A percentile compares a stretch with the other conserved stretches of the same genome.
Conservation (phyloP, 2,797 vertebrate genomes). For the Acrossocheilus wenchowensis region DNA sequence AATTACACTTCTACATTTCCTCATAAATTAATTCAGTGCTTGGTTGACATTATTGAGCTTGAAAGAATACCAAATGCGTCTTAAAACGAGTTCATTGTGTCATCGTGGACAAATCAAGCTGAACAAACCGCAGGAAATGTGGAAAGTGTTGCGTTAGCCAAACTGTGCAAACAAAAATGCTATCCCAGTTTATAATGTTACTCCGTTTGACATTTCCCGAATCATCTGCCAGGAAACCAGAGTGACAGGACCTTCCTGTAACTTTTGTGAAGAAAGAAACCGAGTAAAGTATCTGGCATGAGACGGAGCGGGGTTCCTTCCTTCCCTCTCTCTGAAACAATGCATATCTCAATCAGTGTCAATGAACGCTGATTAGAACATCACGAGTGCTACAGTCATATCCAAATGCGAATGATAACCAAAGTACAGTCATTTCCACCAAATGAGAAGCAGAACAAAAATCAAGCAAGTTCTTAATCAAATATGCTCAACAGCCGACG, state of each 20-base stretch:
- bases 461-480: conserved; percentile 55
- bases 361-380: conserved; percentile 48
- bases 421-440: conserved; percentile 39
- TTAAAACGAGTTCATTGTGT: conserved; percentile 19
- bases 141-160: conserved; percentile 29
- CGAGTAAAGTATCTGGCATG: background rate
- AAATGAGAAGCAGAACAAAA: conserved; percentile 43
- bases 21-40: conserved; percentile 15
- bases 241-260: conserved; percentile 30
- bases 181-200: conserved; percentile 25
- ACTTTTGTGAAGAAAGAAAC: background rate
- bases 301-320: conserved; percentile 1
- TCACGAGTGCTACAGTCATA: conserved; percentile 48
- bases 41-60: conserved; percentile 37
- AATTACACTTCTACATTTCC: conserved; percentile 41
- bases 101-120: background rate
- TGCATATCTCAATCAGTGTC: conserved; percentile 46
- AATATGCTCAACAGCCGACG: conserved; percentile 46
- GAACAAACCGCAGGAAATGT: conserved; percentile 11
- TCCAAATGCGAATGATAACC: conserved; percentile 28
- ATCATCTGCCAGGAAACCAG: conserved; percentile 42
- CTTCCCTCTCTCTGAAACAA: conserved; percentile 47
- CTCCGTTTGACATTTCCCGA: conserved; percentile 16
- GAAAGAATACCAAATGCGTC: conserved; percentile 17
- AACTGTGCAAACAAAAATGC: conserved; percentile 28